Base-by-base conservation (phyloP, 1,140 invertebrate species). In the Panulirus ornatus region DNA sequence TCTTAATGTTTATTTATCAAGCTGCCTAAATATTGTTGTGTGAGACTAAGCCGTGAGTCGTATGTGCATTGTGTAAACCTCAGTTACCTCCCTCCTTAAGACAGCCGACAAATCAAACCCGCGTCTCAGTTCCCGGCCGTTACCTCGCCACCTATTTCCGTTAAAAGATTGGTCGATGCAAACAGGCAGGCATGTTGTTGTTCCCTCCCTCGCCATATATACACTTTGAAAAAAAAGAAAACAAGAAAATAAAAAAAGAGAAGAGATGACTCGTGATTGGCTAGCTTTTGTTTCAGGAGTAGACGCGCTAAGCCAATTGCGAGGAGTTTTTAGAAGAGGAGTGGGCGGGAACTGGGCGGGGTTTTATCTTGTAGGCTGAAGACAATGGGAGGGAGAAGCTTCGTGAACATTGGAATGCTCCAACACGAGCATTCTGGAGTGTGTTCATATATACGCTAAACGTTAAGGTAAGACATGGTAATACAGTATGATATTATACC, bases 21-120 rank as follows among this genome's bases (percentile, higher is more conserved):
- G 81, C 88, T 89, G 88, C 88, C 88, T 89, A 89, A 89, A 54
- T 89, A 75, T 89, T 82, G 79, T 83, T 83, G 75, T 89, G 88
- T 89, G 88, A 89, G 88, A 73, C 79, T 89, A 89, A 82, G 81
- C 76, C 66, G 88, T 89, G 88, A 89, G 63, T 89, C 87, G 66
- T 83, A 89, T 84, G 79, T 89, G 79, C 88, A 89, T 81, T 89
- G 88, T 89, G 76, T 84, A 73, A 89, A 89, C 79, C 79, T 76
- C 75, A 63, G 63, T 63, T 82, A 78, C 86, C 36, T 19, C 38
- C 30, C 47, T 2, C 47, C 42, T 47, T n/a, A n/a, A n/a, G 42
- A 40, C 44, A 22, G 44, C 30, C 70, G 11, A 2, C 40, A 40
- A 40, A 36, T 47, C 51, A 42, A 22, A 22, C 34, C 38, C 70